Percentiles rank a stretch among this genome's conserved stretches.
Evolutionary conservation across 30 jellyfish, hydroid and myxozoan genomes (phyloP).

Genomic region (Aurelia aurita): DNA sequence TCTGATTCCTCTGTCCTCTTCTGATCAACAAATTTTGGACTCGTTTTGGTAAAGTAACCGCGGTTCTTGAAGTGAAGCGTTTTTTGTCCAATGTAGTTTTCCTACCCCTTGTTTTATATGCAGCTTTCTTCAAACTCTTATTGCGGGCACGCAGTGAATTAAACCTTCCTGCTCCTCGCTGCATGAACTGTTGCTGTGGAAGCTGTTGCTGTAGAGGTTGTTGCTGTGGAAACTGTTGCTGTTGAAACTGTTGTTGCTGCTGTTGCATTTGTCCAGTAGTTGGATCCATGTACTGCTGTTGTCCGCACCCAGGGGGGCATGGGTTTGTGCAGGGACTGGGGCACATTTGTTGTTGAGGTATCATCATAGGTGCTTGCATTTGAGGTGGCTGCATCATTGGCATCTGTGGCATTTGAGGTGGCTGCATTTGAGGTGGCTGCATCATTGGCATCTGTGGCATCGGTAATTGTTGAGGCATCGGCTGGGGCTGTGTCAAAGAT

Average conservation of each 20-base stretch:
- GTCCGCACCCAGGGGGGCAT: conserved; percentile 84
- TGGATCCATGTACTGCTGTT: conserved; percentile 55
- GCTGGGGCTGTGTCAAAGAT: conserved; percentile 34
- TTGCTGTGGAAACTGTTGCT: conserved; percentile 43
- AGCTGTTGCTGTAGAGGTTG: conserved; percentile 15
- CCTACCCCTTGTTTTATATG: neutral
- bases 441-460: conserved; percentile 5
- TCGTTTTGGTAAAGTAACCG: conserved; percentile 8
- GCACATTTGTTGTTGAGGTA: conserved; percentile 66
- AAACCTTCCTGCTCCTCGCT: neutral
- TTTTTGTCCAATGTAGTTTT: conserved; percentile 11
- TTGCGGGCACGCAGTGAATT: neutral
- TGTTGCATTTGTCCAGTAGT: conserved; percentile 39
- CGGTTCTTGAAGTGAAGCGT: neutral
- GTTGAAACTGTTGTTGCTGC: conserved; percentile 28
- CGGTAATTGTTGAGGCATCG: conserved; percentile 4
- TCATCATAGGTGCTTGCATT: conserved; percentile 41
- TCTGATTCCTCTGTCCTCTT: conserved; percentile 57
- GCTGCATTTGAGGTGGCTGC: conserved; percentile 24
- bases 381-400: conserved; percentile 24
- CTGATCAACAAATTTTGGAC: conserved; percentile 33
- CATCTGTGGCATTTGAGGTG: conserved; percentile 36
- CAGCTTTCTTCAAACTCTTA: neutral
- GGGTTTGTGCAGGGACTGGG: conserved; percentile 86
- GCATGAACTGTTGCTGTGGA: neutral